phyloP scores from a whole-genome alignment of 1,140 invertebrate genomes.

The Diachasmimorpha longicaudata region DNA sequence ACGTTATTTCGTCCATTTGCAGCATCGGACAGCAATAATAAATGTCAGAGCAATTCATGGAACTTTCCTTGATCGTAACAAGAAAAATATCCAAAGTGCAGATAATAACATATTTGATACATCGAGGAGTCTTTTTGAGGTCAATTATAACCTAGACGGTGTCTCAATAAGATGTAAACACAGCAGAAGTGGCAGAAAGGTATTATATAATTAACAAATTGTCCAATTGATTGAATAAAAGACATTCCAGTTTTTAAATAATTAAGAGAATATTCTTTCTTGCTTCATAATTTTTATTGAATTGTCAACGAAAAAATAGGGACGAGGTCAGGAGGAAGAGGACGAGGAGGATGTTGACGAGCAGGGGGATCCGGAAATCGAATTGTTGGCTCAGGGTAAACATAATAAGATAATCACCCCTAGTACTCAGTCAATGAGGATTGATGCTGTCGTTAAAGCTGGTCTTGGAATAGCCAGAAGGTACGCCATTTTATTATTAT shows the following conservation, averaged over 20 bases:
- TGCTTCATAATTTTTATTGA: too few species aligned
- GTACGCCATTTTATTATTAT: slow-evolving; percentile 37
- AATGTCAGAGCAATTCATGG: too few species aligned
- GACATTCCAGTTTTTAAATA: too few species aligned
- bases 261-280: too few species aligned
- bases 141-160: neutral
- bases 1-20: too few species aligned
- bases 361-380: neutral
- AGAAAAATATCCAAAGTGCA: too few species aligned
- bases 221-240: neutral
- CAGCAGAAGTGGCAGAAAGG: neutral
- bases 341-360: slow-evolving; percentile 16
- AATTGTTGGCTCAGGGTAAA: neutral
- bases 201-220: neutral
- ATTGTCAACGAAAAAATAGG: neutral
- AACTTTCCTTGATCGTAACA: too few species aligned
- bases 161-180: neutral
- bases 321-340: slow-evolving; percentile 2
- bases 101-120: too few species aligned
- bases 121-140: neutral
- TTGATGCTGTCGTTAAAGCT: slow-evolving; percentile 71
- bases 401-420: slow-evolving; percentile 65
- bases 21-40: too few species aligned
- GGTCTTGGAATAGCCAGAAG: slow-evolving; percentile 72
- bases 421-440: slow-evolving; percentile 67